These are phyloP conservation scores for Bradypus variegatus DNA, from an alignment of 2,797 vertebrate species.

Conservation along the genomic window DNA sequence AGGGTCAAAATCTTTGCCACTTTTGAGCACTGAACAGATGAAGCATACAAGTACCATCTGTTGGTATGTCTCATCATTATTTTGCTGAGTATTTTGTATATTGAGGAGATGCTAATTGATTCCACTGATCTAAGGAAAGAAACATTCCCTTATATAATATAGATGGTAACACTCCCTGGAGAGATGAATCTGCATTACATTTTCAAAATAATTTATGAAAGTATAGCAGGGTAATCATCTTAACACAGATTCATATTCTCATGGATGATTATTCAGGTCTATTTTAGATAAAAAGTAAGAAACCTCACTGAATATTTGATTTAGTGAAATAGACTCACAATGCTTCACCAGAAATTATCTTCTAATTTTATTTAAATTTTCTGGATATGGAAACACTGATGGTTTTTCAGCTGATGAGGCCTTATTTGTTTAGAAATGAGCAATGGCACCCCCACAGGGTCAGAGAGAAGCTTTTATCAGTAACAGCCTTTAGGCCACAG, in stretches of 20 bases:
- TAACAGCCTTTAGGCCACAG: conserved; percentile 69
- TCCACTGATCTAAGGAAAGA: conserved; percentile 10
- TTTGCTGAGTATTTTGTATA: conserved; percentile 39
- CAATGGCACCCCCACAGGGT: conserved; percentile 50
- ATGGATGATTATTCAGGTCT: conserved; percentile 46
- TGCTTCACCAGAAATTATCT: conserved; percentile 53
- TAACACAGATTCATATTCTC: not conserved
- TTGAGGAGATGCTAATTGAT: conserved; percentile 41
- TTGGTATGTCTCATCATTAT: conserved; percentile 32
- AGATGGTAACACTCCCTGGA: conserved; percentile 24
- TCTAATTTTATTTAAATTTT: conserved; percentile 50
- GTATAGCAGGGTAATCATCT: not conserved
- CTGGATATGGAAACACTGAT: conserved; percentile 50
- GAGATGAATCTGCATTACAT: conserved; percentile 15
- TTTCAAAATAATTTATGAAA: conserved; percentile 49
- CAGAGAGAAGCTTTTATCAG: conserved; percentile 49
- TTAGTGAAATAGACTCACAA: not conserved
- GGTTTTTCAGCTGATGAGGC: conserved; percentile 49
- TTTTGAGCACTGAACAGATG: not conserved
- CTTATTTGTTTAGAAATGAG: conserved; percentile 67
- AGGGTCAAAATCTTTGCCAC: conserved; percentile 41
- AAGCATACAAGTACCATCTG: conserved; percentile 35
- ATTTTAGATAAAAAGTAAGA: conserved; percentile 53
- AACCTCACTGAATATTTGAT: conserved; percentile 47
- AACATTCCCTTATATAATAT: conserved; percentile 1